Percentiles rank a stretch among this genome's conserved stretches.
These are phyloP conservation scores for Chrysaora quinquecirrha DNA, from an alignment of 30 jellyfish, hydroid and myxozoan species.

Conservation along the genomic window DNA sequence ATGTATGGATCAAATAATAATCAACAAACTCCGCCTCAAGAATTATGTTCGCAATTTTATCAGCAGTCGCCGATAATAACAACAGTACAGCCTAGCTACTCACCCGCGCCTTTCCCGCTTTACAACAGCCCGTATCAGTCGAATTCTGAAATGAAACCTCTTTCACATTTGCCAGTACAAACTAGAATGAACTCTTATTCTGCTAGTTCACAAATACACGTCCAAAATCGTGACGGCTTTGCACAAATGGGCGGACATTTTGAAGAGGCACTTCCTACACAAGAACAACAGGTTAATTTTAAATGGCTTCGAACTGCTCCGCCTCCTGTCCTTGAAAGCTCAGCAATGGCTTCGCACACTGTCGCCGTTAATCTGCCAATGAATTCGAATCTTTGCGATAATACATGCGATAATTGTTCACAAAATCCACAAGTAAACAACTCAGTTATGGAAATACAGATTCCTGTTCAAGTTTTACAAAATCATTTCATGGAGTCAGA, in stretches of 20 bases:
- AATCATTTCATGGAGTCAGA: slow-evolving; percentile 62
- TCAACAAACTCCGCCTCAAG: slow-evolving; percentile 78
- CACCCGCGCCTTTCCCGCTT: slow-evolving; percentile 42
- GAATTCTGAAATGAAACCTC: slow-evolving; percentile 57
- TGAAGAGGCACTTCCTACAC: slow-evolving; percentile 82
- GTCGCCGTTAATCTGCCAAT: slow-evolving; percentile 87
- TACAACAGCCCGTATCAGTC: slow-evolving; percentile 31
- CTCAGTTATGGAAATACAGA: slow-evolving; percentile 60
- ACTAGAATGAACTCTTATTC: slow-evolving; percentile 61
- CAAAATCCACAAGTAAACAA: slow-evolving; percentile 67
- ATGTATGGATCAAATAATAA: slow-evolving; percentile 65
- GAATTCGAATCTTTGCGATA: slow-evolving; percentile 70
- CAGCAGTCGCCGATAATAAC: slow-evolving; percentile 68
- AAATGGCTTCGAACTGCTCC: slow-evolving; percentile 87
- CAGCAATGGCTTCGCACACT: slow-evolving; percentile 81
- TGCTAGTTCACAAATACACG: slow-evolving; percentile 54
- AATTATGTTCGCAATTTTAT: slow-evolving; percentile 58
- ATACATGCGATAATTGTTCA: slow-evolving; percentile 68
- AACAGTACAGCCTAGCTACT: slow-evolving; percentile 45
- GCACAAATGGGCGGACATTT: slow-evolving; percentile 83
- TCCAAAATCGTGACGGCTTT: slow-evolving; percentile 74
- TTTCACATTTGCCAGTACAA: slow-evolving; percentile 71
- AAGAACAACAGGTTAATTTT: slow-evolving; percentile 80
- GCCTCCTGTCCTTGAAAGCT: slow-evolving; percentile 82
- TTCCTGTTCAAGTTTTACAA: slow-evolving; percentile 51